phyloP scores from a whole-genome alignment of 2,797 vertebrate genomes.

The Xiphophorus birchmanni region DNA sequence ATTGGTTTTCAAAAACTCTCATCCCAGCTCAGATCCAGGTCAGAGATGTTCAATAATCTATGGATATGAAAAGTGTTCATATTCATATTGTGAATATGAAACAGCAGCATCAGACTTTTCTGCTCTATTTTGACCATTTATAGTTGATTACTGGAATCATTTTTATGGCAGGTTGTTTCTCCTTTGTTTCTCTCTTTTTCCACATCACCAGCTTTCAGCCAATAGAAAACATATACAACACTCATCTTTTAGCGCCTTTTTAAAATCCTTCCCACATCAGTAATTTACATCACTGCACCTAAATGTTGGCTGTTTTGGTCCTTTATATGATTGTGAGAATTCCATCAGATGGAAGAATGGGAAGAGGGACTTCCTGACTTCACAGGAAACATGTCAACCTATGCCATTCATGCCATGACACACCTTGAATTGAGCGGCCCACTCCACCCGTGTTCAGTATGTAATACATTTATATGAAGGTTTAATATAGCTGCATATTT shows the following conservation, averaged over 20 bases:
- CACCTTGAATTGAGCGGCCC: conserved; percentile 17
- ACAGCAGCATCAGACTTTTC: not conserved
- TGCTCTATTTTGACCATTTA: not conserved
- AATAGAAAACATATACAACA: not conserved
- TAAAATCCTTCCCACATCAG: not conserved
- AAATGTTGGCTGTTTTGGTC: not conserved
- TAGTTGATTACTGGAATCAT: not conserved
- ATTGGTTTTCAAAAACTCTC: not conserved
- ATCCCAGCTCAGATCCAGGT: not conserved
- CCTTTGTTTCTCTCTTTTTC: not conserved
- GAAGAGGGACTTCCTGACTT: not conserved
- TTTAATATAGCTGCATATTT: conserved; percentile 68
- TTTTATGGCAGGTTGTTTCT: not conserved
- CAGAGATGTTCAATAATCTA: not conserved
- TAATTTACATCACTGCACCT: not conserved
- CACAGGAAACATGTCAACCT: conserved; percentile 13
- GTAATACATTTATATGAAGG: conserved; percentile 37
- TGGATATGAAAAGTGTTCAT: not conserved
- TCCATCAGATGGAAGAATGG: not conserved
- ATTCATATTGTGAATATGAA: not conserved
- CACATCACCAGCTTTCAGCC: not conserved
- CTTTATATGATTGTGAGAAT: not conserved
- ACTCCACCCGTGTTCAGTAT: conserved; percentile 41
- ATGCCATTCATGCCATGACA: conserved; percentile 18
- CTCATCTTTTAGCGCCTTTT: not conserved